Evolutionary conservation across 2,797 vertebrate species (phyloP), one percentile per base, ranked within the genome.

Genomic region (Lepilemur septentrionalis): DNA sequence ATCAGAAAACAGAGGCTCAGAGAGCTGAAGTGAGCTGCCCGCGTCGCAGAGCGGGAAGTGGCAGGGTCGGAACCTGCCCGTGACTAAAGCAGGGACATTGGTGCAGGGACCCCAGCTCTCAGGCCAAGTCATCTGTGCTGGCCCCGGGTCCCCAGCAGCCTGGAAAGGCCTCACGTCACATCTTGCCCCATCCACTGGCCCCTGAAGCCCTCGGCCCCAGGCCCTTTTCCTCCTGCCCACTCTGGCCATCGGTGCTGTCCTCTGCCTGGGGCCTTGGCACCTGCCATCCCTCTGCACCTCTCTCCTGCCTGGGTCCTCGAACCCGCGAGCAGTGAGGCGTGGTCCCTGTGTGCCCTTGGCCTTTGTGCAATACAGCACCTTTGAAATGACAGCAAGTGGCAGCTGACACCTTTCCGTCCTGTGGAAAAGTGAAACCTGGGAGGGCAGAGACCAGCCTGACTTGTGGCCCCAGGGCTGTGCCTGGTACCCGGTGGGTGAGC

Each of bases 371-470:
- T 69, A 9, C 14, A 28, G 28, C 3, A 15, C 38, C 2, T 82
- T 5, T 28, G 72, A 59, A 41, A 25, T 30, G 88, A 41, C 41
- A n/a, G 61, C 32, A 23, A 41, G 48, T 9, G n/a, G 41, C 50
- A 0, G 2, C 9, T 11, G n/a, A 28, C 35, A 55, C 28, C 30
- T 25, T 59, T 20, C 65, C 5, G 14, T 63, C 72, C 20, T 7
- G n/a, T 2, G 0, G 32, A 4, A 5, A 46, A 5, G n/a, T 22
- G 4, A 28, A 20, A 23, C 25, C 43, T 0, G 1, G 11, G 28
- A 38, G 35, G 67, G 65, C 35, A 35, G 84, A 50, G 13, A 14
- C 41, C 2, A 7, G 0, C 4, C 25, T 4, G 30, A 11, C 48
- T 5, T 25, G 55, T 32, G 22, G 61, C 22, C 52, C 5, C 1